Base-by-base conservation (phyloP, 92 coral and sea anemone genomes). In the Virgularia gustaviana region DNA sequence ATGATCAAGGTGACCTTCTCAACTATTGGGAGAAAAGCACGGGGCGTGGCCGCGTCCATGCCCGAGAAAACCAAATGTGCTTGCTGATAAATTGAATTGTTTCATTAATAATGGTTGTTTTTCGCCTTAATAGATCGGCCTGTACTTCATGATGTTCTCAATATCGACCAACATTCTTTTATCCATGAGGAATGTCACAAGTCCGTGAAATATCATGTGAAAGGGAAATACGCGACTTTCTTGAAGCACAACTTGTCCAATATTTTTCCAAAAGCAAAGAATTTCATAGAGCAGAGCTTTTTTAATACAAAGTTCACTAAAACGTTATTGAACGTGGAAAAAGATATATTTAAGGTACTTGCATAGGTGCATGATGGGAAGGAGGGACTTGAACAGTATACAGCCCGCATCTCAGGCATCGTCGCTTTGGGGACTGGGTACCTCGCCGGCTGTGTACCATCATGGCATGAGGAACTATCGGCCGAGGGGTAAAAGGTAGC, bases 181-280 rank as follows among this genome's bases (percentile, higher is more conserved):
- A 85, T 92, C 12, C 83, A 81, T 24, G 90, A 89, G 28, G 98
- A 92, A 42, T 92, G 98, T 42, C 80, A 80, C 70, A 83, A 90
- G 36, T 78, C 92, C 16, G 83, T 80, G 19, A 88, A 89, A 74
- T 92, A 81, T 76, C 79, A 82, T 73, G 92, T 86, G 8, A 83
- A 64, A 13, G 98, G 98, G 10, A 92, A 84, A 72, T 80, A 75
- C 43, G 78, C 77, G 2, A 80, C 78, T 61, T 62, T 77, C 9
- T 58, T 92, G 13, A 95, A 87, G 8, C 68, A 73, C 52, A 59
- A 77, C 9, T 88, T 92, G 24, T 78, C 71, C 70, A 47, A 18
- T 25, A 84, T 86, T 13, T 92, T 83, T 61, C 96, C 98, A 30
- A 78, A 85, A 13, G 96, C 92, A 18, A 86, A 81, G 28, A 80